A percentile compares a stretch with the other conserved stretches of the same genome.
Evolutionary conservation across 1,140 invertebrate species (phyloP).

Genomic region (Cotesia typhae): DNA sequence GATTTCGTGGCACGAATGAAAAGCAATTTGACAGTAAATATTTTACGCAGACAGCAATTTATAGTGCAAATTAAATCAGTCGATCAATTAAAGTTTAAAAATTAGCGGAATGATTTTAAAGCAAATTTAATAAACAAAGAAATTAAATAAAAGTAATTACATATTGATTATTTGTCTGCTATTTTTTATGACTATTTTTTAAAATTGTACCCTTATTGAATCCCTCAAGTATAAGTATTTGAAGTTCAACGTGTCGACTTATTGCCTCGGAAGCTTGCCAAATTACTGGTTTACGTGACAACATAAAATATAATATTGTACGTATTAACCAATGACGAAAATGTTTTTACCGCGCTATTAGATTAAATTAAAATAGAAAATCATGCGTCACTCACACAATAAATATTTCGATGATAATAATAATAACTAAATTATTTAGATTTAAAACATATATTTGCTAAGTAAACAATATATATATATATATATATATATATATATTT

Average conservation of each 20-base stretch:
- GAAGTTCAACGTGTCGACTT: not conserved
- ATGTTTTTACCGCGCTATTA: constrained; percentile 2
- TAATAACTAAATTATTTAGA: no score
- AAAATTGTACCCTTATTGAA: not conserved
- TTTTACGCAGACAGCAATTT: no score
- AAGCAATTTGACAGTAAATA: constrained; percentile 3
- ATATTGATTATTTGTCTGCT: no score
- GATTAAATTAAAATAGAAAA: constrained; percentile 11
- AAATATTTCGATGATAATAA: not conserved
- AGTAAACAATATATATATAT: no score
- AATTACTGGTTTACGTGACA: constrained; percentile 14
- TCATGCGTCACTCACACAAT: not conserved
- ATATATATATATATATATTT: no score
- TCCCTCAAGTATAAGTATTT: not conserved
- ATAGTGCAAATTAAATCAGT: no score
- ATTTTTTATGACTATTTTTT: not conserved
- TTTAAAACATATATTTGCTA: no score
- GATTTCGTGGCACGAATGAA: constrained; percentile 1
- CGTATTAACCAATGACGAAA: constrained; percentile 19
- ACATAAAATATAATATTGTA: constrained; percentile 3
- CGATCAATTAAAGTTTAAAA: no score
- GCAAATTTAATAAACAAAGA: no score
- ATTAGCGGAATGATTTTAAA: no score
- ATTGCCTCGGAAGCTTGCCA: constrained; percentile 12
- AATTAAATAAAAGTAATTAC: no score